phyloP scores from a whole-genome alignment of 2,888 invertebrate species.

The Achlya flavicornis region DNA sequence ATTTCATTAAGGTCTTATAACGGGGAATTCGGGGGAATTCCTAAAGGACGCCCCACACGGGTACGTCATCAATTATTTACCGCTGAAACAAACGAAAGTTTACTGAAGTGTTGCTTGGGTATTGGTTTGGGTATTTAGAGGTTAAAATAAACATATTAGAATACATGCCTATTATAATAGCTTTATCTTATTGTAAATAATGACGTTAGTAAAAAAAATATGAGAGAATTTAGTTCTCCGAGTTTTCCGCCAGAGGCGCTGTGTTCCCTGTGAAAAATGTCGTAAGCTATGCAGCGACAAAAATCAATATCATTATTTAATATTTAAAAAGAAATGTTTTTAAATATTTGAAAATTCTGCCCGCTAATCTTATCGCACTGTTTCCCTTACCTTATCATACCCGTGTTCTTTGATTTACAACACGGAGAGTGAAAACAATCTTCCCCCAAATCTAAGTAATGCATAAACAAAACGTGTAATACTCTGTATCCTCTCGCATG shows the following conservation, averaged over 20 bases:
- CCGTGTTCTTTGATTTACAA: constrained; percentile 1
- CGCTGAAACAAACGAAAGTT: background rate
- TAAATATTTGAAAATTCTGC: background rate
- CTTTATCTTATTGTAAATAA: too few relatives aligned
- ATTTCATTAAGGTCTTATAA: background rate
- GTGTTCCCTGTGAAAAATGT: too few relatives aligned
- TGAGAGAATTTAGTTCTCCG: too few relatives aligned
- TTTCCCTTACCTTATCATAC: background rate
- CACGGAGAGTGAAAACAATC: constrained; percentile 4
- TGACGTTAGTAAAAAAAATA: too few relatives aligned
- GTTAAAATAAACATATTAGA: too few relatives aligned
- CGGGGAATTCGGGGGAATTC: background rate
- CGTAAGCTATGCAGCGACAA: too few relatives aligned
- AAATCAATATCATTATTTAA: too few relatives aligned
- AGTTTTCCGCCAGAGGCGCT: too few relatives aligned
- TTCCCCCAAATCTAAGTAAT: constrained; percentile 3
- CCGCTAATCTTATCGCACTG: background rate
- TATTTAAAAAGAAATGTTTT: too few relatives aligned
- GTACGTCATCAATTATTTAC: constrained; percentile 6
- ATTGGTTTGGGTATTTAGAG: background rate
- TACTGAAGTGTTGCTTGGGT: background rate
- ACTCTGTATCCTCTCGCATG: constrained; percentile 23
- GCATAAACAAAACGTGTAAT: constrained; percentile 29
- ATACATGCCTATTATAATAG: too few relatives aligned
- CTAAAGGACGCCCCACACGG: constrained; percentile 11